These are phyloP conservation scores for Campoplex capitator DNA, from an alignment of 2,888 invertebrate genomes.

Conservation along the genomic window DNA sequence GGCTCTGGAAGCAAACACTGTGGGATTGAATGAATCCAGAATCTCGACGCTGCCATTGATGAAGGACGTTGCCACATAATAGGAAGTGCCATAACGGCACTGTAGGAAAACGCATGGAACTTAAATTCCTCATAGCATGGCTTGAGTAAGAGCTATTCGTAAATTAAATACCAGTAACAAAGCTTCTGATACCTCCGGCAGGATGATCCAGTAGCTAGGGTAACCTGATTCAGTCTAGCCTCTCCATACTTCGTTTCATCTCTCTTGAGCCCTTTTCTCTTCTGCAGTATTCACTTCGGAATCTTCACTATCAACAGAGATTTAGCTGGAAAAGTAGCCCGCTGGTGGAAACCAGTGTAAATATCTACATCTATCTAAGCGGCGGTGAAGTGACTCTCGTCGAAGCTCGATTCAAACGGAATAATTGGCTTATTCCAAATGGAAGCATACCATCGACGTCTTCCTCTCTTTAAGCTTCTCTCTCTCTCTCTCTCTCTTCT, in stretches of 20 bases:
- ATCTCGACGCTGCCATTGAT: neutral
- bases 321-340: neutral
- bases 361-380: constrained; percentile 69
- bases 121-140: neutral
- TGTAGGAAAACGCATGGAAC: neutral
- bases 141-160: constrained; percentile 8
- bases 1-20: neutral
- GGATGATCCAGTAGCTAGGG: neutral
- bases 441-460: constrained; percentile 63
- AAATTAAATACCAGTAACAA: constrained; percentile 1
- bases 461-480: neutral
- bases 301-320: constrained; percentile 10
- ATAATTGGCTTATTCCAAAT: constrained; percentile 74
- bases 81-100: neutral
- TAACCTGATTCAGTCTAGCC: neutral
- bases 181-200: constrained; percentile 14
- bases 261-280: neutral
- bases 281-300: neutral
- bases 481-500: neutral
- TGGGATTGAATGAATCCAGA: neutral
- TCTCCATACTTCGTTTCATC: neutral
- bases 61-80: neutral
- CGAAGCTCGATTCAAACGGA: constrained; percentile 73
- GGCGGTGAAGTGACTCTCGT: constrained; percentile 68
- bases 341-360: constrained; percentile 65